Conservation (phyloP, 1,140 invertebrate species). For the Drosophila pseudoananassae region DNA sequence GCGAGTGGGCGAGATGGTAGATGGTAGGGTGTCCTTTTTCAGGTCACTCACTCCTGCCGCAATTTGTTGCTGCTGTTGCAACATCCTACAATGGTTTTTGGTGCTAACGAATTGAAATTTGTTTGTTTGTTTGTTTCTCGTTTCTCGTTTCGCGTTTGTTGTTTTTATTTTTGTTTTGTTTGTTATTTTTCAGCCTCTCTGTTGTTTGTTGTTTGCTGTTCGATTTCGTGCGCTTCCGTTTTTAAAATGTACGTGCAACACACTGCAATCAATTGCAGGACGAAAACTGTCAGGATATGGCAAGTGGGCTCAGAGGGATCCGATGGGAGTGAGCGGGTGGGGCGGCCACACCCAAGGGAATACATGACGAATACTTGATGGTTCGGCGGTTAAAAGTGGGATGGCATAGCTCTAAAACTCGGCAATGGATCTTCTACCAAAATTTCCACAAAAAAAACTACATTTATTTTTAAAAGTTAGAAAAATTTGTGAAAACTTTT, state of each 20-base stretch:
- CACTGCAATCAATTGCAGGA: slow-evolving; percentile 47
- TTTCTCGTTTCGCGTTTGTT: slow-evolving; percentile 24
- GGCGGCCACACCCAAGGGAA: slow-evolving; percentile 24
- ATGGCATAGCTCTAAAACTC: neutral
- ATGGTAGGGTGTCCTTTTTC: slow-evolving; percentile 18
- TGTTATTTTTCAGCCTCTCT: slow-evolving; percentile 21
- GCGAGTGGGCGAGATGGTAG: no score
- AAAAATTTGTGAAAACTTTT: no score
- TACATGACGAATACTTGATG: slow-evolving; percentile 47
- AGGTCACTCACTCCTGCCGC: slow-evolving; percentile 30
- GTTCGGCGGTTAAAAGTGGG: slow-evolving; percentile 24
- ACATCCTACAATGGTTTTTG: slow-evolving; percentile 40
- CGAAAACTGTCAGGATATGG: neutral
- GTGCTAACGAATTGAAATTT: slow-evolving; percentile 76
- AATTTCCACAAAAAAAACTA: no score
- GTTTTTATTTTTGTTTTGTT: slow-evolving; percentile 21
- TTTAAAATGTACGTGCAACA: slow-evolving; percentile 62
- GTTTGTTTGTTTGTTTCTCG: slow-evolving; percentile 61
- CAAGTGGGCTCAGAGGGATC: neutral
- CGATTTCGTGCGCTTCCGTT: slow-evolving; percentile 66
- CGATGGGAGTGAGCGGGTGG: neutral
- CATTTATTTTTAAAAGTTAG: no score
- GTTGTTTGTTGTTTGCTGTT: slow-evolving; percentile 74
- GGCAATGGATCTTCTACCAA: neutral
- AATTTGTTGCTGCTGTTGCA: slow-evolving; percentile 26